phyloP scores from a whole-genome alignment of 2,888 invertebrate species.

The Eupeodes luniger region DNA sequence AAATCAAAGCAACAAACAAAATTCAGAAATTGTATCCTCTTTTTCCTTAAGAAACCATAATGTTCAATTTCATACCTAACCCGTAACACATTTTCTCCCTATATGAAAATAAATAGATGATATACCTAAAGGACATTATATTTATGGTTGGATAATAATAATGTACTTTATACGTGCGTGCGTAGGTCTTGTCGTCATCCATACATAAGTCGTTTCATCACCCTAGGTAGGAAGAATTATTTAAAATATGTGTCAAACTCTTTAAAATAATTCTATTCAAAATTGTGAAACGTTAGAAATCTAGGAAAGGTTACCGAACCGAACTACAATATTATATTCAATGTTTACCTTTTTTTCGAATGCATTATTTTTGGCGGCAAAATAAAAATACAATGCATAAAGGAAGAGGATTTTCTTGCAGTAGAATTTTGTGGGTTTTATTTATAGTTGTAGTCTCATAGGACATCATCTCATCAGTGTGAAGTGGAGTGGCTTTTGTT shows the following conservation, averaged over 20 bases:
- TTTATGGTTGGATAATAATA: not conserved
- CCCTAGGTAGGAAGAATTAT: not conserved
- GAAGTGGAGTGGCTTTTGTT: not conserved
- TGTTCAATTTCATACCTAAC: not conserved
- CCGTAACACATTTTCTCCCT: not conserved
- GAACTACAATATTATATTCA: not conserved
- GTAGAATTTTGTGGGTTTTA: not conserved
- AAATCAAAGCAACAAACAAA: not conserved
- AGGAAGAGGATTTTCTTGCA: not conserved
- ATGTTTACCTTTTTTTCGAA: not conserved
- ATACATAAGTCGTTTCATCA: not conserved
- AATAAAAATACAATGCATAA: not conserved
- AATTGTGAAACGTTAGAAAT: not conserved
- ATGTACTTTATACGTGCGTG: not conserved
- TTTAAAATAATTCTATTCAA: not conserved
- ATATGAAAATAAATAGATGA: too few relatives aligned
- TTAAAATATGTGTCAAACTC: not conserved
- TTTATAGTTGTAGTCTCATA: not conserved
- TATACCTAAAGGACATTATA: not conserved
- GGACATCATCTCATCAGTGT: not conserved
- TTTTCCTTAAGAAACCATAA: not conserved
- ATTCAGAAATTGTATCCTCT: not conserved
- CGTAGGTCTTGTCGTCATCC: not conserved
- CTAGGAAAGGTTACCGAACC: not conserved
- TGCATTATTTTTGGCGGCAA: conserved; percentile 1